Evolutionary conservation across 2,113 vertebrate species (phyloP), one percentile per base, ranked within the genome.

Genomic region (Mugil cephalus): DNA sequence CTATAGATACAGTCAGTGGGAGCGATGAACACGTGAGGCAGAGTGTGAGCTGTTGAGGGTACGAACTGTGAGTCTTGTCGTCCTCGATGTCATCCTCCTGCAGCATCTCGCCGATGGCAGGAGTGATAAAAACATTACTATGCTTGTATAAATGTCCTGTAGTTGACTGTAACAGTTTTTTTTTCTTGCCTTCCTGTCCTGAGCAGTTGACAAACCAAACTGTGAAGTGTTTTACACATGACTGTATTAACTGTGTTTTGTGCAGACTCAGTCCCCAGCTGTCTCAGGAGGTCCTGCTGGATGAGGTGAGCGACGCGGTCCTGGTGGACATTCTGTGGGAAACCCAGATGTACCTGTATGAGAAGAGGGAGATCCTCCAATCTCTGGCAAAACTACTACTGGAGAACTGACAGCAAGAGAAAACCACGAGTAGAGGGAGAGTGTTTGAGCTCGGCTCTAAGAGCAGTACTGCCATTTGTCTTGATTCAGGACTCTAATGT

Each of bases 311-410:
- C 0, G 94, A 99, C 0, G 8, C 86, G 0, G 90, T 97, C 67
- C 91, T 99, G 88, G 95, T 99, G 67, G 94, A 96, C 1, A 95
- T 97, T 61, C 94, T 99, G 47, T 99, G 98, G 98, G 97, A 99
- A 75, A 99, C 98, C 0, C 96, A 99, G 93, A 95, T 99, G 81
- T 99, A 98, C 90, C 93, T 99, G 73, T 95, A 96, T 1, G 94
- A 98, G 90, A 96, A 97, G 53, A 90, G 94, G 14, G 94, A 96
- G 7, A 66, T 92, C 84, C 87, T 98, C 0, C 92, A 95, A 64
- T 89, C 87, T 7, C 91, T 99, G 39, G 92, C 95, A 17, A 92
- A 71, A 10, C 75, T 91, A 53, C 89, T 97, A 1, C 89, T 95
- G 30, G 10, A 55, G n/a, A 48, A 82, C 19, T 87, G 64, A 91